Conservation (phyloP, 1,140 invertebrate species). For the Choristoneura fumiferana region DNA sequence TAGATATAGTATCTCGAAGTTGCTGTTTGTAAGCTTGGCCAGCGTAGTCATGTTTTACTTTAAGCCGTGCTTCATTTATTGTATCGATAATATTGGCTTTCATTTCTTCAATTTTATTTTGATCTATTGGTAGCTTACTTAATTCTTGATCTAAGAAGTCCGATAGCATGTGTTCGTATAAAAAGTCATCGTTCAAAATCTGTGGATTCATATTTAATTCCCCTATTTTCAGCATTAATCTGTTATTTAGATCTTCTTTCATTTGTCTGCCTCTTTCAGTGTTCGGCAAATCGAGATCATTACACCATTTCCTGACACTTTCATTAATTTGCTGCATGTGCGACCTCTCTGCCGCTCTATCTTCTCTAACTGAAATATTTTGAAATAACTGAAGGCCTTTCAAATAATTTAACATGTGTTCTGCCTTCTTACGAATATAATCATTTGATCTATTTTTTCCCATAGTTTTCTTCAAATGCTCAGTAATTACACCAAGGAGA, state of each 20-base stretch:
- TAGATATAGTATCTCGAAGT: slow-evolving; percentile 35
- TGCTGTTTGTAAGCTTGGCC: slow-evolving; percentile 34
- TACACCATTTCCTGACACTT: slow-evolving; percentile 22
- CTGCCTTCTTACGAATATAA: background rate
- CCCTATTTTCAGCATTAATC: slow-evolving; percentile 29
- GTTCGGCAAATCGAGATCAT: slow-evolving; percentile 27
- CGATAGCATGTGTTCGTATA: slow-evolving; percentile 31
- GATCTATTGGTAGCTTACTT: slow-evolving; percentile 22
- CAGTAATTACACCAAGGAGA: background rate
- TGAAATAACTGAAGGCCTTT: slow-evolving; percentile 19
- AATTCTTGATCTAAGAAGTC: slow-evolving; percentile 38
- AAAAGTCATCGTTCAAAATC: slow-evolving; percentile 30
- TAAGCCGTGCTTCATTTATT: slow-evolving; percentile 25
- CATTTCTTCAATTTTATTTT: slow-evolving; percentile 20
- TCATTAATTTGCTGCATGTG: slow-evolving; percentile 1
- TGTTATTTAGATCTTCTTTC: slow-evolving; percentile 32
- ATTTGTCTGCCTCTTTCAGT: slow-evolving; percentile 23
- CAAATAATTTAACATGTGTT: background rate
- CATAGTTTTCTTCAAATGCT: background rate
- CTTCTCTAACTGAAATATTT: slow-evolving; percentile 15
- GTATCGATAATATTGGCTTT: slow-evolving; percentile 29
- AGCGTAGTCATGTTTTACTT: slow-evolving; percentile 25
- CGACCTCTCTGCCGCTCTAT: background rate
- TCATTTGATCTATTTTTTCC: background rate
- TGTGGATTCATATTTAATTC: slow-evolving; percentile 36